Evolutionary conservation across 2,888 invertebrate genomes (phyloP), one percentile per base, ranked within the genome.

Genomic region (Caenorhabditis macrosperma): DNA sequence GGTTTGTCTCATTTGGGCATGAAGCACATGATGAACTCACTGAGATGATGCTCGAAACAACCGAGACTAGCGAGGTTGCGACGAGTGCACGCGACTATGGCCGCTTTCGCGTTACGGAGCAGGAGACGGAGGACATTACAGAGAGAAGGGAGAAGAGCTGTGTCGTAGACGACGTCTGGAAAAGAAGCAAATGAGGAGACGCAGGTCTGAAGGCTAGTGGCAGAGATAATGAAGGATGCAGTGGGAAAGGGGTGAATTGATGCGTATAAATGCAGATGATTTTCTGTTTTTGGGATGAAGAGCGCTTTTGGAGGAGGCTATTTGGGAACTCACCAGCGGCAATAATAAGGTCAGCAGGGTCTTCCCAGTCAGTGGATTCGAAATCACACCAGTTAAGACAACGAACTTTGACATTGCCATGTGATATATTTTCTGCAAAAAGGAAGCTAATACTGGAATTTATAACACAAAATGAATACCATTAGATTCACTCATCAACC

Each of bases 91-190:
- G 85, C 84, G 15, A 85, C 75, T 1, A 84, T 59, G 22, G 84
- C 84, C 5, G 66, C 60, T 33, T 55, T 60, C n/a, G 72, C 44
- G 9, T 59, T 61, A 10, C 52, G 55, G 30, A 60, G 48, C 5
- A 85, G 75, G 1, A 83, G 67, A 44, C 55, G 55, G n/a, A 85
- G 64, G 6, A 82, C 83, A 26, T 48, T 57, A 64, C 82, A 82
- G 28, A 85, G 72, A 30, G 80, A 68, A 15, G 78, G 69, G 55
- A 84, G 77, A 1, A 85, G 69, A 22, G 59, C 50, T 12, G 74
- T 64, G 55, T 85, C 85, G 57, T 85, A 85, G 41, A 85, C 84
- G 46, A 85, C 85, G 64, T 85, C 85, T 85, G 67, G 30, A 78
- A 77, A 41, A 20, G 20, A 26, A 55, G 41, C 1, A 12, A 2